A percentile compares a stretch with the other conserved stretches of the same genome.
Evolutionary conservation across 2,888 invertebrate species (phyloP).

Genomic region (Phytoseiulus persimilis): DNA sequence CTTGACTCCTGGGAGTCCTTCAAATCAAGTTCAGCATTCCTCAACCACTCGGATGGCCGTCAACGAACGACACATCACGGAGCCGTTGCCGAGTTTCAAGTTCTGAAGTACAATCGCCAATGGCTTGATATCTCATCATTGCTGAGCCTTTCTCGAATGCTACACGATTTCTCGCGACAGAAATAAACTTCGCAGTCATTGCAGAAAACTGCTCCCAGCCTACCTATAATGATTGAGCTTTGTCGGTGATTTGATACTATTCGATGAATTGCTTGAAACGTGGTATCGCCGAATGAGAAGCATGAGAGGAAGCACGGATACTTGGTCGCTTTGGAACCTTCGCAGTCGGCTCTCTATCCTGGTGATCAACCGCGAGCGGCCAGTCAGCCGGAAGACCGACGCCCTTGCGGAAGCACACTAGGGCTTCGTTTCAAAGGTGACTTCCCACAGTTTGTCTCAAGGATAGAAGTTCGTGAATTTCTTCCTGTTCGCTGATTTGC

Average conservation of each 20-base stretch:
- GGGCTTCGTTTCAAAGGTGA: neutral
- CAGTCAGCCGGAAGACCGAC: neutral
- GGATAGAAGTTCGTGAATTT: neutral
- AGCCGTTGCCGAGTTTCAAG: too few species aligned
- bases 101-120: neutral
- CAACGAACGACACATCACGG: too few species aligned
- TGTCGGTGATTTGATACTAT: neutral
- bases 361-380: neutral
- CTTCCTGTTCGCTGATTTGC: neutral
- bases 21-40: too few species aligned
- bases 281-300: neutral
- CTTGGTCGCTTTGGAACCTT: neutral
- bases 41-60: too few species aligned
- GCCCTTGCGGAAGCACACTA: neutral
- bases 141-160: neutral
- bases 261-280: neutral
- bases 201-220: neutral
- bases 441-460: neutral
- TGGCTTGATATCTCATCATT: neutral
- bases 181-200: neutral
- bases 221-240: neutral
- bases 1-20: too few species aligned
- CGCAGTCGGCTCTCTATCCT: neutral
- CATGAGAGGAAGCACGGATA: too few species aligned
- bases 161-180: neutral